Evolutionary conservation across 2,797 vertebrate species (phyloP).

Genomic region (Novumbra hubbsi): DNA sequence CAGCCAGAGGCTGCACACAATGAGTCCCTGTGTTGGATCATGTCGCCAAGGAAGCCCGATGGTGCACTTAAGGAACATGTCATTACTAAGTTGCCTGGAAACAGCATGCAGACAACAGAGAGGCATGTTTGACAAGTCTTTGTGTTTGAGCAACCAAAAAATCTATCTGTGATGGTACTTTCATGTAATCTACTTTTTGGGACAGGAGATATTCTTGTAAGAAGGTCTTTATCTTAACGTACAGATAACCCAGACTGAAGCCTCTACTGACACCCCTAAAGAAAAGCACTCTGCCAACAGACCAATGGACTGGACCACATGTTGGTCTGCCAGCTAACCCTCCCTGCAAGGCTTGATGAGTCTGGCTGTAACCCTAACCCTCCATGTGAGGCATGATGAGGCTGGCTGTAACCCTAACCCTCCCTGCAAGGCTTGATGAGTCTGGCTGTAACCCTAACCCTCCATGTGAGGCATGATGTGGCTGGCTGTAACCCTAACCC

Average conservation of each 20-base stretch:
- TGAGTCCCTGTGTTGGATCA: slow-evolving; percentile 31
- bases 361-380: no score
- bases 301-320: not conserved
- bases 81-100: slow-evolving; percentile 40
- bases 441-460: no score
- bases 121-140: not conserved
- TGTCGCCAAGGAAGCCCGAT: slow-evolving; percentile 25
- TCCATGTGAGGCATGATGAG: no score
- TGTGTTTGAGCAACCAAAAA: not conserved
- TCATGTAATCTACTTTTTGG: not conserved
- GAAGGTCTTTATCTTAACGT: not conserved
- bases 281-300: not conserved
- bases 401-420: no score
- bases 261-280: slow-evolving; percentile 18
- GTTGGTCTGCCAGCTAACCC: slow-evolving; percentile 23
- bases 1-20: slow-evolving; percentile 50
- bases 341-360: no score
- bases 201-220: not conserved
- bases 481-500: no score
- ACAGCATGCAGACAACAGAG: slow-evolving; percentile 31
- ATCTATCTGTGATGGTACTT: not conserved
- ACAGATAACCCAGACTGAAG: slow-evolving; percentile 23
- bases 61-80: slow-evolving; percentile 4
- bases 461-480: no score
- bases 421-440: no score